Base-by-base conservation (phyloP, 2,113 vertebrate species). In the Steatornis caripensis region DNA sequence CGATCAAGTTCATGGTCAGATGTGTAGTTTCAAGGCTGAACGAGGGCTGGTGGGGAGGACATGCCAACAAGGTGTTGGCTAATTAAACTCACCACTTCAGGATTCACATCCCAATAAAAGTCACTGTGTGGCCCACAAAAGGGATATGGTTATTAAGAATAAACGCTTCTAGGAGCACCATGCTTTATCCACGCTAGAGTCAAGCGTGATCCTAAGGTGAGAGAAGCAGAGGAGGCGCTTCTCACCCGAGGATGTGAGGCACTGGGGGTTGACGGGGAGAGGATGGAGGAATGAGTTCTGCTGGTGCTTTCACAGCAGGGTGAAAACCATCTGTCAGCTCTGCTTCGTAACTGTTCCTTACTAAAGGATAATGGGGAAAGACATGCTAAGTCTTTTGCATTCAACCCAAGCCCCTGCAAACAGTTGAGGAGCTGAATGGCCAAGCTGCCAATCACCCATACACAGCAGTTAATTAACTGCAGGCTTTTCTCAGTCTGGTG, bases 121-220 rank as follows among this genome's bases (percentile, higher is more conserved):
- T 27, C 3, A 0, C 39, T 54, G 1, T 10, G 16, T 34, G 10
- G 1, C 1, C 4, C 29, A 20, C 15, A 41, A 26, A 27, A 71
- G 21, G 27, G 9, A 22, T 49, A 15, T 86, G 48, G 12, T 37
- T 27, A 15, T 43, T 12, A 20, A 13, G 46, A 84, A 39, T 9
- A 27, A 48, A 32, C 2, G 4, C 10, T 90, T 39, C 46, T 26
- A 79, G 18, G 15, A 32, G 5, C 51, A 75, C 3, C 11, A 30
- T 2, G 3, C 34, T 58, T 71, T 54, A 29, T 21, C 17, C n/a
- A 58, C n/a, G 48, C 15, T 54, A 68, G 37, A 62, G 13, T 12
- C 37, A 37, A 58, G 62, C 1, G 15, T 27, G 32, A 7, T 82
- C 30, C 32, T 30, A 8, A 55, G 14, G 34, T 10, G 19, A 27